phyloP scores from a whole-genome alignment of 2,797 vertebrate species.

The Centroberyx gerrardi region DNA sequence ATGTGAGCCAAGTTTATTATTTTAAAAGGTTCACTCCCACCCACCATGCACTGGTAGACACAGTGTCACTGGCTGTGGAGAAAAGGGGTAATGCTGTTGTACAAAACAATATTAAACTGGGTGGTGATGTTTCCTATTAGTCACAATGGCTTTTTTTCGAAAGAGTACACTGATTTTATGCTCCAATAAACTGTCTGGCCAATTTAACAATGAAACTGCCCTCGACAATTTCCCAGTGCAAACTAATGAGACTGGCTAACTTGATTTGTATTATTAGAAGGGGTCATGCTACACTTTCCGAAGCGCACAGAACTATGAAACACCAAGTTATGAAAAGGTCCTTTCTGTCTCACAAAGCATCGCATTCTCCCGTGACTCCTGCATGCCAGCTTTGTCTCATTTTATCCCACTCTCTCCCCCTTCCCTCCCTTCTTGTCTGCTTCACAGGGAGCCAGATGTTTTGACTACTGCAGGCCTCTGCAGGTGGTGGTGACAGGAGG shows the following conservation, averaged over 20 bases:
- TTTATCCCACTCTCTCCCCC: neutral
- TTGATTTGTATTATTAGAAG: conserved; percentile 4
- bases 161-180: conserved; percentile 50
- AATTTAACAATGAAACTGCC: conserved; percentile 48
- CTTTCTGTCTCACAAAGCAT: neutral
- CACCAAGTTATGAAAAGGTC: neutral
- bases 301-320: neutral
- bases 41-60: conserved; percentile 2
- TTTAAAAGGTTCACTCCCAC: conserved; percentile 7
- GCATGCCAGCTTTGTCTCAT: neutral
- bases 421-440: neutral
- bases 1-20: conserved; percentile 8
- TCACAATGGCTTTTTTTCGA: conserved; percentile 44
- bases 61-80: conserved; percentile 15
- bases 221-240: conserved; percentile 9
- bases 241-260: conserved; percentile 5
- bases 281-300: neutral
- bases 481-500: conserved; percentile 68
- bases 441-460: conserved; percentile 70
- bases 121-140: conserved; percentile 65
- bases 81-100: conserved; percentile 6
- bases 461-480: conserved; percentile 71
- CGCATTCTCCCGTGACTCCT: neutral
- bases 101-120: conserved; percentile 63
- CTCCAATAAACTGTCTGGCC: conserved; percentile 67